Base-by-base conservation (phyloP, 2,113 vertebrate species). In the Ctenomys sociabilis region DNA sequence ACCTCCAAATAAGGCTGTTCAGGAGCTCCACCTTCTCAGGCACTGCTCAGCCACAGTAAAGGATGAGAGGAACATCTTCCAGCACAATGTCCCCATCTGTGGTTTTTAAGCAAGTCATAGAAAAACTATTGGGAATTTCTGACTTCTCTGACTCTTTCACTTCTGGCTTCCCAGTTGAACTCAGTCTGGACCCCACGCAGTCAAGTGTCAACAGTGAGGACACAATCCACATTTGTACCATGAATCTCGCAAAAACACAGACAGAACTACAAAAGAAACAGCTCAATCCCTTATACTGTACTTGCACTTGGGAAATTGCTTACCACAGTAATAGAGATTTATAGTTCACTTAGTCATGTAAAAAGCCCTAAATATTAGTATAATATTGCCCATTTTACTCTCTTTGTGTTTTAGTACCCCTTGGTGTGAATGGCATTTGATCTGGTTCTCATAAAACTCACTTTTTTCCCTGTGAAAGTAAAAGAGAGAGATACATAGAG, bases 361-460 rank as follows among this genome's bases (percentile, higher is more conserved):
- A 63, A 66, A 37, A 92, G 9, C 22, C 19, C 77, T 85, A 70
- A 80, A 61, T 64, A 77, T 17, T 43, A 2, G 5, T 37, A 9
- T 21, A n/a, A 7, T 77, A 49, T 49, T 84, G 91, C 83, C 17
- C 30, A 49, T 93, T 95, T 68, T n/a, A 84, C 57, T 54, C 75
- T 85, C 93, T 17, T 43, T 21, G 70, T 72, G 45, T 84, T 87
- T 83, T 75, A 54, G 40, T 49, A 9, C 32, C 40, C 54, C 21
- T 83, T 83, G 78, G 37, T 49, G 84, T 68, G 30, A 26, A 64
- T 75, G 35, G 43, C 35, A 21, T 22, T 90, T 93, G 45, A 59
- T 96, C 81, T 90, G 57, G n/a, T 87, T 88, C 64, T 85, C 43
- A 68, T 49, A 86, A 94, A 83, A 82, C 72, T 92, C 32, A 64